Evolutionary conservation across 2,888 invertebrate genomes (phyloP).

Genomic region (Morinoia aosen): DNA sequence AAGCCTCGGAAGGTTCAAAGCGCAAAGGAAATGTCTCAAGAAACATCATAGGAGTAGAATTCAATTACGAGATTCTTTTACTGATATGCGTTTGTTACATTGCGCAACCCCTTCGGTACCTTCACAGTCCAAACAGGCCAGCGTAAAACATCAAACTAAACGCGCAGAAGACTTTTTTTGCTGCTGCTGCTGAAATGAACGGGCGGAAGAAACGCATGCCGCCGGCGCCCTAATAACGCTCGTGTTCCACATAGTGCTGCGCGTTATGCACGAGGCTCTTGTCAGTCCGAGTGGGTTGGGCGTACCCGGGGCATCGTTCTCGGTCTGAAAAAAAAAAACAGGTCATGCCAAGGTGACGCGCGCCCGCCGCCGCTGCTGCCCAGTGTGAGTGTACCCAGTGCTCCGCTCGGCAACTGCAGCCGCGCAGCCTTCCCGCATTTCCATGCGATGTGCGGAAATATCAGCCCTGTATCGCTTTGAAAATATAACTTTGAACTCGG

Average conservation of each 20-base stretch:
- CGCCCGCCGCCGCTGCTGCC: neutral
- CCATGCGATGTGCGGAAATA: neutral
- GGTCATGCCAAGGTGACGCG: constrained; percentile 20
- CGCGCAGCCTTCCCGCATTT: neutral
- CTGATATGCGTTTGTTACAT: neutral
- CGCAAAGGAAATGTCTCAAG: neutral
- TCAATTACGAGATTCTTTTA: neutral
- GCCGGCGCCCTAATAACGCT: neutral
- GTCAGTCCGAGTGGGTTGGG: neutral
- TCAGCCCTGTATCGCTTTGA: neutral
- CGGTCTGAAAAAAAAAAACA: neutral
- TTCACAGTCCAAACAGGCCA: neutral
- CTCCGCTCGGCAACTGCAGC: constrained; percentile 29
- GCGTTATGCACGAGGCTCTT: neutral
- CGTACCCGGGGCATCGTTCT: constrained; percentile 20
- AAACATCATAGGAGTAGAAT: neutral
- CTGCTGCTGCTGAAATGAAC: neutral
- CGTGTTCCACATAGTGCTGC: neutral
- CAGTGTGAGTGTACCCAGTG: neutral
- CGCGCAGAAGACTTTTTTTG: neutral
- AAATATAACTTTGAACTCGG: neutral
- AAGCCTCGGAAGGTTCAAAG: neutral
- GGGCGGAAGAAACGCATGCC: neutral
- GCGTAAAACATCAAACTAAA: neutral
- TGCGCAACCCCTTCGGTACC: too few relatives aligned